Conservation (phyloP, 2,797 vertebrate species). For the Melanotaenia parkinsoni region DNA sequence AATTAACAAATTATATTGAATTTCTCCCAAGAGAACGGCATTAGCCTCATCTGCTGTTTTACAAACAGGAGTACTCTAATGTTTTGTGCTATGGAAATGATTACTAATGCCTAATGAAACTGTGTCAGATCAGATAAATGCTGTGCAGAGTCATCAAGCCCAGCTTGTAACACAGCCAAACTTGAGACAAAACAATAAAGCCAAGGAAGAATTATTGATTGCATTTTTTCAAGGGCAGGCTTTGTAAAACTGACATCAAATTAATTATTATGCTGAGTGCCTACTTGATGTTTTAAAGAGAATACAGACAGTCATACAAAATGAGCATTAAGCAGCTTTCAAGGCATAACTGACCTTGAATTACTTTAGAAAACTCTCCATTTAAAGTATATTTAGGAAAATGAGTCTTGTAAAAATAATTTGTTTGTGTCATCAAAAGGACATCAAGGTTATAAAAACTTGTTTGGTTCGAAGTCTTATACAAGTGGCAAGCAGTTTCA, state of each 20-base stretch:
- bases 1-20: conserved; percentile 89
- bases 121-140: conserved; percentile 80
- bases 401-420: conserved; percentile 7
- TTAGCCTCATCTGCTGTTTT: conserved; percentile 85
- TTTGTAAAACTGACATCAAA: conserved; percentile 68
- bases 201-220: conserved; percentile 74
- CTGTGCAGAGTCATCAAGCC: conserved; percentile 65
- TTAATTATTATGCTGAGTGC: conserved; percentile 65
- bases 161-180: conserved; percentile 70
- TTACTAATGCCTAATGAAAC: conserved; percentile 80
- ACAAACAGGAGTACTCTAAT: conserved; percentile 83
- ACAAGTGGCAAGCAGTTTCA: conserved; percentile 21
- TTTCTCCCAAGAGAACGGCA: conserved; percentile 84
- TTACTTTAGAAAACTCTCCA: not conserved
- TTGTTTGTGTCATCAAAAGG: conserved; percentile 12
- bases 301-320: conserved; percentile 44
- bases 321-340: conserved; percentile 34
- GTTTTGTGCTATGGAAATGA: conserved; percentile 79
- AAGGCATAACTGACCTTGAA: conserved; percentile 29
- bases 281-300: conserved; percentile 47
- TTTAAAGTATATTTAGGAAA: conserved; percentile 18
- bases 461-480: conserved; percentile 21
- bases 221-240: conserved; percentile 61
- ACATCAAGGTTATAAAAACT: not conserved
- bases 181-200: conserved; percentile 71